phyloP scores from a whole-genome alignment of 1,140 invertebrate genomes.

The Tribolium madens region DNA sequence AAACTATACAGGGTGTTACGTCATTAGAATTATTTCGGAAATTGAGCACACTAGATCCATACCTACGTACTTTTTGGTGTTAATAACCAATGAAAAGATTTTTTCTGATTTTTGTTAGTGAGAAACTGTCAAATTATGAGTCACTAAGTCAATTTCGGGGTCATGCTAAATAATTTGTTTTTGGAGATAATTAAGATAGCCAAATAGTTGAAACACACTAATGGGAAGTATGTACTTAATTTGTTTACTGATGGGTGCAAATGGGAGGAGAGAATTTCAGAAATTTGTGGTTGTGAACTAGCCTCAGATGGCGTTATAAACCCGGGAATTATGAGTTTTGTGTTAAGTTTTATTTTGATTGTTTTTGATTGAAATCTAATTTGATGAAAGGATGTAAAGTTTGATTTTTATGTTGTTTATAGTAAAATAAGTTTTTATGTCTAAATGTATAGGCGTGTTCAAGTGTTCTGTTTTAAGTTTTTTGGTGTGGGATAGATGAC shows the following conservation, averaged over 20 bases:
- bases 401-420: not conserved
- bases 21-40: conserved; percentile 6
- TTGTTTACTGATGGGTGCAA: not conserved
- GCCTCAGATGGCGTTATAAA: not conserved
- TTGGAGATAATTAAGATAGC: not conserved
- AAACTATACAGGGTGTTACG: not conserved
- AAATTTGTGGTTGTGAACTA: not conserved
- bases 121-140: conserved; percentile 3
- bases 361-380: not conserved
- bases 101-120: not conserved
- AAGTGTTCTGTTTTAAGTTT: not conserved
- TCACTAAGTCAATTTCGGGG: not conserved
- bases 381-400: not conserved
- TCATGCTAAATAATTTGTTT: not conserved
- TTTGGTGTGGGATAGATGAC: not conserved
- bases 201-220: not conserved
- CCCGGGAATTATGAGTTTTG: not conserved
- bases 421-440: no score
- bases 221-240: not conserved
- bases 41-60: not conserved
- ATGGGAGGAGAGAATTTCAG: not conserved
- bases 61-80: conserved; percentile 15
- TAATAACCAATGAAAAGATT: not conserved
- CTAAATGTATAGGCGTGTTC: no score
- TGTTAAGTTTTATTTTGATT: not conserved